phyloP scores from a whole-genome alignment of 2,888 invertebrate genomes.

The Eupithecia pulchellata region DNA sequence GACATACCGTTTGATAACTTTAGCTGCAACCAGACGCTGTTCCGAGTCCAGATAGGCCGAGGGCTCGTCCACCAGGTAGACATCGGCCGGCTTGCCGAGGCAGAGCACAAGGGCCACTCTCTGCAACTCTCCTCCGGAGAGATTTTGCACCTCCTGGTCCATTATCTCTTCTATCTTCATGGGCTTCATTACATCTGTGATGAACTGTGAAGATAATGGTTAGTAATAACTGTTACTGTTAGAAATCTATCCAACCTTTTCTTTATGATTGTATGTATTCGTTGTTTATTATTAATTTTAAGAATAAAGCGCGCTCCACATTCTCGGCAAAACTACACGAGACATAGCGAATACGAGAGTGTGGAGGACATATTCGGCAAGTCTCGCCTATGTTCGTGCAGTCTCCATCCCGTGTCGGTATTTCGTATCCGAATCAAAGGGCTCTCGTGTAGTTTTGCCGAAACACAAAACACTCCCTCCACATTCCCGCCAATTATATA shows the following conservation, averaged over 20 bases:
- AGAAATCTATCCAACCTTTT: neutral
- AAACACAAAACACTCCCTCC: too few relatives aligned
- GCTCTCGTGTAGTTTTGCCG: too few relatives aligned
- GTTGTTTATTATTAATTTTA: too few relatives aligned
- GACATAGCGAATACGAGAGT: too few relatives aligned
- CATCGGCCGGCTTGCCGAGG: conserved; percentile 99
- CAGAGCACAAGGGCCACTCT: conserved; percentile 98
- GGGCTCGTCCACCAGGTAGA: conserved; percentile 99
- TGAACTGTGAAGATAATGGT: conserved; percentile 87
- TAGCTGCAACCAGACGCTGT: conserved; percentile 99
- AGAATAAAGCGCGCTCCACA: too few relatives aligned
- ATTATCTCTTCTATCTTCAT: conserved; percentile 98
- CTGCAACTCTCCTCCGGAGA: conserved; percentile 99
- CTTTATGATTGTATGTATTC: too few relatives aligned
- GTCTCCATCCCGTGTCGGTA: too few relatives aligned
- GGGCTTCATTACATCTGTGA: conserved; percentile 99
- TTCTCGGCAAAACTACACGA: too few relatives aligned
- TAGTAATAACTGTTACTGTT: neutral
- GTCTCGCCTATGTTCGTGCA: too few relatives aligned
- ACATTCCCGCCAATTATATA: too few relatives aligned
- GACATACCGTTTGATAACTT: conserved; percentile 96
- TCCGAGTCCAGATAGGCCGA: conserved; percentile 99
- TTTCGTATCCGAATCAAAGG: too few relatives aligned
- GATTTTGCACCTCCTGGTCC: conserved; percentile 98
- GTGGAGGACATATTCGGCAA: too few relatives aligned